Evolutionary conservation across 2,113 vertebrate genomes (phyloP).

Genomic region (Oryzias curvinotus): DNA sequence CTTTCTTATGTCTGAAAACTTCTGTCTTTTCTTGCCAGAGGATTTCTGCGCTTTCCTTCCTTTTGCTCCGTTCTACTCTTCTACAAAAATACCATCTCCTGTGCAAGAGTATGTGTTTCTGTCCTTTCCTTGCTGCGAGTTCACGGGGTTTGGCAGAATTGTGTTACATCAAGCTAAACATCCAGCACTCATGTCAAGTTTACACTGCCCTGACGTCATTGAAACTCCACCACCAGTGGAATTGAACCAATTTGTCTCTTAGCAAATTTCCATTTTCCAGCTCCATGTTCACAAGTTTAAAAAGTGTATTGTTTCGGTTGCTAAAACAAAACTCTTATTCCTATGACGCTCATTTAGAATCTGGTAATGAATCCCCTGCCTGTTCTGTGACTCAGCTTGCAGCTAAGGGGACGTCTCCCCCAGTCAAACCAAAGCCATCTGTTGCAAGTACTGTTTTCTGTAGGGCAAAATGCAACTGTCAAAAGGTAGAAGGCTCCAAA

Average conservation of each 20-base stretch:
- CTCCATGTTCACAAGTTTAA: constrained; percentile 22
- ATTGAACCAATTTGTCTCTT: constrained; percentile 53
- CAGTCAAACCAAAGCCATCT: background rate
- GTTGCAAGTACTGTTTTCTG: background rate
- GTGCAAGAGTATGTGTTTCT: background rate
- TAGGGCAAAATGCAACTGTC: background rate
- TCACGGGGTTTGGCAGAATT: constrained; percentile 24
- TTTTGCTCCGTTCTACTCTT: background rate
- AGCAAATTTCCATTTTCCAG: constrained; percentile 38
- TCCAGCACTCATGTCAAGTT: constrained; percentile 59
- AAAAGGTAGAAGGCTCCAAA: background rate
- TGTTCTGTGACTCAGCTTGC: constrained; percentile 14
- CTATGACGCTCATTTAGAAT: constrained; percentile 13
- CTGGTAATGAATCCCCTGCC: constrained; percentile 35
- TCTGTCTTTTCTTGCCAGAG: constrained; percentile 4
- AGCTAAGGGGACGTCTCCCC: background rate
- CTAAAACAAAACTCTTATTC: constrained; percentile 58
- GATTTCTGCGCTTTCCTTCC: background rate
- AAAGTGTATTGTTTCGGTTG: constrained; percentile 42
- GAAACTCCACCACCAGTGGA: constrained; percentile 48
- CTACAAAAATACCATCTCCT: background rate
- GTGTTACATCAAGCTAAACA: constrained; percentile 55
- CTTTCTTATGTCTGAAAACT: constrained; percentile 35
- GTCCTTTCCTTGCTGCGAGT: constrained; percentile 4
- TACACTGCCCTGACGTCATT: constrained; percentile 64